phyloP scores from a whole-genome alignment of 2,113 vertebrate species.

The Vimba vimba region DNA sequence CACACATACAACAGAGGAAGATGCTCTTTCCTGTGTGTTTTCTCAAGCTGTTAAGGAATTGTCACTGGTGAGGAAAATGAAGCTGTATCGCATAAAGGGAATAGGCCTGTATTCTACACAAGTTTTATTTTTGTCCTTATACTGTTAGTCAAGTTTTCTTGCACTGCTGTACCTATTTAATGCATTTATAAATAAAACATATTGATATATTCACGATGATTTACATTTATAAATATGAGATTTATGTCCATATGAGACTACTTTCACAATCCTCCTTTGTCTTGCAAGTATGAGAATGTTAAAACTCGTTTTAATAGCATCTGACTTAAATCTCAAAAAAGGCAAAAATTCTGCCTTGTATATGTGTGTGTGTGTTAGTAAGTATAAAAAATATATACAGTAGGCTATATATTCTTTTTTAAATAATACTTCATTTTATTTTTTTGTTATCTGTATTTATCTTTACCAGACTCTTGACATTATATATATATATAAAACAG shows the following conservation, averaged over 20 bases:
- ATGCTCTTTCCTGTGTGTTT: conserved; percentile 13
- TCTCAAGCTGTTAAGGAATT: not conserved
- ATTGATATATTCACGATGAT: not conserved
- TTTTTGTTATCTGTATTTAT: too few species aligned
- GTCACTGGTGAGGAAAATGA: not conserved
- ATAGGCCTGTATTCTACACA: not conserved
- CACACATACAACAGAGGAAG: conserved; percentile 30
- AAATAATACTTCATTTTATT: too few species aligned
- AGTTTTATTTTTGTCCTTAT: not conserved
- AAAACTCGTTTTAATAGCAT: too few species aligned
- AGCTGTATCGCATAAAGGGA: not conserved
- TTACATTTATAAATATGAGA: not conserved
- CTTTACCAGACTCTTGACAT: too few species aligned
- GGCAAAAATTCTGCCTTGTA: too few species aligned
- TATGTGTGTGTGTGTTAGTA: too few species aligned
- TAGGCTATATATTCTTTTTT: too few species aligned
- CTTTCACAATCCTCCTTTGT: not conserved
- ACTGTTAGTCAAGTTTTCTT: not conserved
- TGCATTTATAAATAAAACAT: not conserved
- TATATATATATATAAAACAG: too few species aligned
- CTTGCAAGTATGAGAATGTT: too few species aligned
- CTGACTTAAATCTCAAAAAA: too few species aligned
- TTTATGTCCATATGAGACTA: not conserved
- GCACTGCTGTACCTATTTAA: not conserved
- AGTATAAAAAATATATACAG: too few species aligned